Conservation (phyloP, 2,797 vertebrate genomes). For the Pogonophryne albipinna region DNA sequence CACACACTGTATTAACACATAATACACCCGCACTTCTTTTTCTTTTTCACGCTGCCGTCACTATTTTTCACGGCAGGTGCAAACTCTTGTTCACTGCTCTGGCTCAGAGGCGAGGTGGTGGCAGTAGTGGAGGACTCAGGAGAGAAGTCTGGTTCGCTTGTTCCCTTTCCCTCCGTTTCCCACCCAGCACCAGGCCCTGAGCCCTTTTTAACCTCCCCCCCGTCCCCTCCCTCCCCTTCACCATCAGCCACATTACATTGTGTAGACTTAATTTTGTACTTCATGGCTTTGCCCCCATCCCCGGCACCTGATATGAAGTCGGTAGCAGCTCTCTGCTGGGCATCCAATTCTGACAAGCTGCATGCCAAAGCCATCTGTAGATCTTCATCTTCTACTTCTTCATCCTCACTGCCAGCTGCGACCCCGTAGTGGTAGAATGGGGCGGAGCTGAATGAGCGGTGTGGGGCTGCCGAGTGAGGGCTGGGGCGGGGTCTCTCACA, state of each 20-base stretch:
- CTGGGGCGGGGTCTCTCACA: conserved; percentile 63
- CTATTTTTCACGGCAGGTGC: conserved; percentile 39
- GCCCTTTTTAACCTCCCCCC: conserved; percentile 24
- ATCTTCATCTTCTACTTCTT: conserved; percentile 90
- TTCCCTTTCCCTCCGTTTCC: conserved; percentile 17
- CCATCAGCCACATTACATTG: conserved; percentile 1
- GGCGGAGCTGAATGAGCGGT: conserved; percentile 82
- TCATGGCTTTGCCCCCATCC: conserved; percentile 50
- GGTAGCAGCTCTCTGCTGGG: conserved; percentile 88
- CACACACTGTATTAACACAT: conserved; percentile 70
- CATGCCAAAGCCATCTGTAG: conserved; percentile 97
- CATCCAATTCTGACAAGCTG: conserved; percentile 98
- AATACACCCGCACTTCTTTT: conserved; percentile 80
- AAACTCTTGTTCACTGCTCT: conserved; percentile 45
- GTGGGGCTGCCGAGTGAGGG: conserved; percentile 60
- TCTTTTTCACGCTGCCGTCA: conserved; percentile 67
- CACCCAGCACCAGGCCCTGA: conserved; percentile 23
- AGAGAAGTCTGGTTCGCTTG: conserved; percentile 27
- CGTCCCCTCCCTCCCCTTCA: conserved; percentile 21
- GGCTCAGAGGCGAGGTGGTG: conserved; percentile 32
- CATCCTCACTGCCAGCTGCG: conserved; percentile 66
- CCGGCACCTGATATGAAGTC: conserved; percentile 85
- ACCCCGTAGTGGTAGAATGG: conserved; percentile 80
- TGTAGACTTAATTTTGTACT: conserved; percentile 25
- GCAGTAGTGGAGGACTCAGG: conserved; percentile 49